A percentile compares a stretch with the other conserved stretches of the same genome.
Evolutionary conservation across 2,797 vertebrate genomes (phyloP).

Genomic region (Poeciliopsis infans): DNA sequence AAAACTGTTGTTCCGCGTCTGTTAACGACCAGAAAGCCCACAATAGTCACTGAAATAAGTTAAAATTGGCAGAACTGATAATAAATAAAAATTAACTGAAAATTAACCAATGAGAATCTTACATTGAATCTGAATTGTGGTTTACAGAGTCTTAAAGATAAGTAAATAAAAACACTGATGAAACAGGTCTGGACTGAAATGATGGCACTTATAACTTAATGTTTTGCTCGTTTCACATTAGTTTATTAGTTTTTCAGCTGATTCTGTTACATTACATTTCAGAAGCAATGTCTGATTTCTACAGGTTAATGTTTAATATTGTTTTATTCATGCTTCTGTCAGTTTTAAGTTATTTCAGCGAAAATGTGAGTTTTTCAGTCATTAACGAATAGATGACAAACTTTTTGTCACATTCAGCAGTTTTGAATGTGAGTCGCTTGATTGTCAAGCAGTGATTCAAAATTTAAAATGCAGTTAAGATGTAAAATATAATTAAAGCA

Average conservation of each 20-base stretch:
- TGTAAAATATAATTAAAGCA: neutral
- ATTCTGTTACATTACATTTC: neutral
- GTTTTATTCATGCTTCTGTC: neutral
- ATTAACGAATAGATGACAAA: neutral
- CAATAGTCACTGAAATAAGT: neutral
- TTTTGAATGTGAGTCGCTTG: neutral
- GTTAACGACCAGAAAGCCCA: neutral
- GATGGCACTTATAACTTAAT: neutral
- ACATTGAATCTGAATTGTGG: neutral
- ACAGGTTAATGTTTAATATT: neutral
- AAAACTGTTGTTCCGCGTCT: neutral
- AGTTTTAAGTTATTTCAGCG: neutral
- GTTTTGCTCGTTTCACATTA: neutral
- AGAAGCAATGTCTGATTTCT: neutral
- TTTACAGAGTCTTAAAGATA: neutral
- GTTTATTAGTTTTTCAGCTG: neutral
- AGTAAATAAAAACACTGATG: neutral
- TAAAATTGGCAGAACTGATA: neutral
- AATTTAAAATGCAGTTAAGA: slow-evolving; percentile 8
- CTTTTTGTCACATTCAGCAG: slow-evolving; percentile 5
- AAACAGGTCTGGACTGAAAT: neutral
- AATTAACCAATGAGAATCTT: neutral
- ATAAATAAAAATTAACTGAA: neutral
- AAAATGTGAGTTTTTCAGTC: neutral
- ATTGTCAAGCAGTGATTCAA: slow-evolving; percentile 11